These are phyloP conservation scores for Campylomormyrus numenius DNA, from an alignment of 2,113 vertebrate species.

Conservation along the genomic window DNA sequence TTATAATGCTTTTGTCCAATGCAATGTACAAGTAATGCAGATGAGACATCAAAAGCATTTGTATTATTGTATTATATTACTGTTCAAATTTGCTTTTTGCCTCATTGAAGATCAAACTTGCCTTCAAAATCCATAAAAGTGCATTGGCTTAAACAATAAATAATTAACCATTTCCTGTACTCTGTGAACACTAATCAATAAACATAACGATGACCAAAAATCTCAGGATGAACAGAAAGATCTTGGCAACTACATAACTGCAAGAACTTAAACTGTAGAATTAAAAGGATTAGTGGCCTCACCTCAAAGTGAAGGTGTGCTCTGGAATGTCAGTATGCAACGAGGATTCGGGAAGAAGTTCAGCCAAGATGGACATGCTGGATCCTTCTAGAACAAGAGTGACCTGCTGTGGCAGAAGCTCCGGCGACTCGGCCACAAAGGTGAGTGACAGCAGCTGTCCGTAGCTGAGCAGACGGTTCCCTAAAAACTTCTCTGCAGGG, in stretches of 20 bases:
- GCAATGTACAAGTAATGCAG: not conserved
- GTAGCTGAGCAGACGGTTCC: slow-evolving; percentile 71
- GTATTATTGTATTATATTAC: not conserved
- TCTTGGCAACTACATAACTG: not conserved
- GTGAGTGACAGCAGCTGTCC: slow-evolving; percentile 70
- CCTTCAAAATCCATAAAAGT: not conserved
- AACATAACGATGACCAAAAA: not conserved
- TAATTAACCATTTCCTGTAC: not conserved
- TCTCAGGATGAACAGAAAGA: not conserved
- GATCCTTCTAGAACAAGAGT: slow-evolving; percentile 69
- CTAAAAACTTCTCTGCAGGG: slow-evolving; percentile 72
- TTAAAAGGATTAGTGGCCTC: not conserved
- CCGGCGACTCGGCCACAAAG: slow-evolving; percentile 49
- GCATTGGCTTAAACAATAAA: not conserved
- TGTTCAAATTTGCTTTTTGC: not conserved
- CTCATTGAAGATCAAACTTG: not conserved
- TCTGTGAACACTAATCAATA: not conserved
- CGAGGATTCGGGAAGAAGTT: slow-evolving; percentile 24
- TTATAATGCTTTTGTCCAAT: not conserved
- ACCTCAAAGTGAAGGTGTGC: not conserved
- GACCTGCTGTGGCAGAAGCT: slow-evolving; percentile 42
- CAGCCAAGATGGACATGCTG: slow-evolving; percentile 52
- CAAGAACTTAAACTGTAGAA: not conserved
- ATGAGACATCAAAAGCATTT: not conserved
- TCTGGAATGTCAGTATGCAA: not conserved